Evolutionary conservation across 2,888 invertebrate species (phyloP).

Genomic region (Mythimna loreyi): DNA sequence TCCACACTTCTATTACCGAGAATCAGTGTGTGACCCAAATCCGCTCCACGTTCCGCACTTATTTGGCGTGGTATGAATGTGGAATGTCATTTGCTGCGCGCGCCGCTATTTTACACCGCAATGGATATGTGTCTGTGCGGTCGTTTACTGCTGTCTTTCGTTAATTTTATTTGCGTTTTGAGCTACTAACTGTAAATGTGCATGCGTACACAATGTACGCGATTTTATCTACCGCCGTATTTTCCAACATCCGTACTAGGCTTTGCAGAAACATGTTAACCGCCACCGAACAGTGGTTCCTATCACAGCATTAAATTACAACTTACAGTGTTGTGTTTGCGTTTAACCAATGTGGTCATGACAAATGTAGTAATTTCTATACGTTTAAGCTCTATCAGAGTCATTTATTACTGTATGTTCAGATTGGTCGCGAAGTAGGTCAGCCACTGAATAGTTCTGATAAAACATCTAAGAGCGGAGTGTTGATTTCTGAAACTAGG

Average conservation of each 20-base stretch:
- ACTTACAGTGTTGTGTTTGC: slow-evolving; percentile 64
- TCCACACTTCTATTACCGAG: slow-evolving; percentile 81
- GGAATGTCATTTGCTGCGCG: slow-evolving; percentile 83
- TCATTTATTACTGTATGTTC: slow-evolving; percentile 60
- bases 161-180: slow-evolving; percentile 79
- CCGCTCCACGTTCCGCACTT: slow-evolving; percentile 75
- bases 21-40: slow-evolving; percentile 87
- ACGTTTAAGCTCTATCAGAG: slow-evolving; percentile 63
- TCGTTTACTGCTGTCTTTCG: slow-evolving; percentile 75
- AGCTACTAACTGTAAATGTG: slow-evolving; percentile 73
- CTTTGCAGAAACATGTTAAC: slow-evolving; percentile 70
- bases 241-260: slow-evolving; percentile 68
- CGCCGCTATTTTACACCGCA: slow-evolving; percentile 85
- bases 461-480: slow-evolving; percentile 24
- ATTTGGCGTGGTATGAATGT: slow-evolving; percentile 82
- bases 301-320: slow-evolving; percentile 77
- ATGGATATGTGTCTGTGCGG: slow-evolving; percentile 76
- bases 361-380: slow-evolving; percentile 62
- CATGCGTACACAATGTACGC: slow-evolving; percentile 66
- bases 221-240: slow-evolving; percentile 73
- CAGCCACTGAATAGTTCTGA: slow-evolving; percentile 23
- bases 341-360: slow-evolving; percentile 70
- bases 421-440: slow-evolving; percentile 55
- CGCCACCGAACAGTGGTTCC: slow-evolving; percentile 71
- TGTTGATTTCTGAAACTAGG: slow-evolving; percentile 40